phyloP scores from a whole-genome alignment of 2,888 invertebrate species.

The Thera britannica region DNA sequence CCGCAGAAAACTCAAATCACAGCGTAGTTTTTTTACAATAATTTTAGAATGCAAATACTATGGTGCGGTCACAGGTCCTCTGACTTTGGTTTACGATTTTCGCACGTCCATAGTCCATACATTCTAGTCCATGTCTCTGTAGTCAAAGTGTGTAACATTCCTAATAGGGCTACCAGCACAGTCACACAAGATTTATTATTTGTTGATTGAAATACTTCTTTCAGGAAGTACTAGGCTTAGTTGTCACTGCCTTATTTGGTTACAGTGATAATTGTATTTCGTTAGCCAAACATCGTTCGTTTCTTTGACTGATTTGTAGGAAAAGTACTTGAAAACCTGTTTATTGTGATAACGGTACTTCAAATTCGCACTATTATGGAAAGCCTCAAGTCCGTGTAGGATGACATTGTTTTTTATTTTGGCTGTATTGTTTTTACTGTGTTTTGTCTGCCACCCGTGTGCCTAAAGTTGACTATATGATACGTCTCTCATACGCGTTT shows the following conservation, averaged over 20 bases:
- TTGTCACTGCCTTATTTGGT: constrained; percentile 8
- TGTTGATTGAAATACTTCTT: constrained; percentile 19
- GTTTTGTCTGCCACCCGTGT: too few relatives aligned
- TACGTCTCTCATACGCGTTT: background rate
- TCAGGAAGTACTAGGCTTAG: background rate
- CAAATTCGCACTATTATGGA: background rate
- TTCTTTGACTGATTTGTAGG: constrained; percentile 11
- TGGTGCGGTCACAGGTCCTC: background rate
- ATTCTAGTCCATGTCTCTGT: constrained; percentile 2
- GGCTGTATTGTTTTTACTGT: background rate
- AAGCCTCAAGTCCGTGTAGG: background rate
- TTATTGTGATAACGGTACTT: background rate
- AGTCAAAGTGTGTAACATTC: constrained; percentile 13
- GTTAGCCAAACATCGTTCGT: constrained; percentile 4
- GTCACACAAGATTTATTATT: constrained; percentile 22
- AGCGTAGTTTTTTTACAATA: too few relatives aligned
- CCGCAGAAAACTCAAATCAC: too few relatives aligned
- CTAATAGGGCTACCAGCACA: constrained; percentile 12
- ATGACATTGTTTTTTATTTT: background rate
- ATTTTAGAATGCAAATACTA: too few relatives aligned
- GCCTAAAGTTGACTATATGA: too few relatives aligned
- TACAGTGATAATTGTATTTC: constrained; percentile 5
- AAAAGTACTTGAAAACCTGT: background rate
- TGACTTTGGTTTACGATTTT: constrained; percentile 22
- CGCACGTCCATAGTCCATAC: constrained; percentile 18